Conservation (phyloP, 2,888 invertebrate species). For the Drosophila borealis region DNA sequence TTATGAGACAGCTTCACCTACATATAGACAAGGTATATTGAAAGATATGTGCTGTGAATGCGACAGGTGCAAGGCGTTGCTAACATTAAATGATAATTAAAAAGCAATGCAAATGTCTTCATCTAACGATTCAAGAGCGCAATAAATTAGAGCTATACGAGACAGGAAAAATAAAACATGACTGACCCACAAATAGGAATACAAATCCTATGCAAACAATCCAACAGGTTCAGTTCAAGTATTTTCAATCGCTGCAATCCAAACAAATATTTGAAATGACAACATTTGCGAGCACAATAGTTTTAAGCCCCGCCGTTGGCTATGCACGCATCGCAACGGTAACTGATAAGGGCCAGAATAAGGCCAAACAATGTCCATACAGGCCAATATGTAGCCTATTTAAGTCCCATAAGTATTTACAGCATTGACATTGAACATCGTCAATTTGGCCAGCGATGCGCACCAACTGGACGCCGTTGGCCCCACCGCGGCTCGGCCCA, state of each 20-base stretch:
- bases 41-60: slow-evolving; percentile 18
- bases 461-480: slow-evolving; percentile 35
- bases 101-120: slow-evolving; percentile 16
- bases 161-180: background rate
- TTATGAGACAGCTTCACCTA: slow-evolving; percentile 22
- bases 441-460: slow-evolving; percentile 50
- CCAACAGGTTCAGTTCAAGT: background rate
- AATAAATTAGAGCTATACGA: background rate
- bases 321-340: slow-evolving; percentile 17
- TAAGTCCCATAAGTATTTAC: slow-evolving; percentile 38
- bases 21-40: background rate
- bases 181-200: background rate
- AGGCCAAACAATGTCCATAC: slow-evolving; percentile 23
- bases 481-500: slow-evolving; percentile 17
- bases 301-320: slow-evolving; percentile 19
- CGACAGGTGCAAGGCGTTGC: slow-evolving; percentile 32
- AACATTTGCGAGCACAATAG: slow-evolving; percentile 5
- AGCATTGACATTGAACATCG: slow-evolving; percentile 68
- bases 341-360: slow-evolving; percentile 37
- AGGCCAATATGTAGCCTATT: background rate
- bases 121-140: background rate
- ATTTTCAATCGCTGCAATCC: slow-evolving; percentile 17
- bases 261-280: slow-evolving; percentile 32
- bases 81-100: slow-evolving; percentile 63
- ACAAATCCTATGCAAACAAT: slow-evolving; percentile 22